Conservation (phyloP, 2,113 vertebrate genomes). For the Mohoua ochrocephala region DNA sequence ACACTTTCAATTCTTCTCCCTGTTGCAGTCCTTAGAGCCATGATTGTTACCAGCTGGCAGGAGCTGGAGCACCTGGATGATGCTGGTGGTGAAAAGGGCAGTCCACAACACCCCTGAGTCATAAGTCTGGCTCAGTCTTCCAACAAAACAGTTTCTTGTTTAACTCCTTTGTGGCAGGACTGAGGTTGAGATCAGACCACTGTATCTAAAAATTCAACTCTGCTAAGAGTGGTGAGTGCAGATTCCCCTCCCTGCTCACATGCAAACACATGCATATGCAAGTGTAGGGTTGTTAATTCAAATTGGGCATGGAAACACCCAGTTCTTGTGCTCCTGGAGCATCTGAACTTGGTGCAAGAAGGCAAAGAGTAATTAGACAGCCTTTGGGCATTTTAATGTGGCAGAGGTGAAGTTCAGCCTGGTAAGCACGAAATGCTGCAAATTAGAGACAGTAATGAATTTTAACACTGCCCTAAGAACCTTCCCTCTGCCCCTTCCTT, state of each 20-base stretch:
- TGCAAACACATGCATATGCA: background rate
- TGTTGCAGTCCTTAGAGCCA: fast-evolving
- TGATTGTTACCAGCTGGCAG: background rate
- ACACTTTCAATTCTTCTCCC: background rate
- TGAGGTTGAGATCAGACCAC: background rate
- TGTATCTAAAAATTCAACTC: background rate
- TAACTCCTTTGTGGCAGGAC: background rate
- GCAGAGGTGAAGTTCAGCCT: background rate
- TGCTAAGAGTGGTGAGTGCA: background rate
- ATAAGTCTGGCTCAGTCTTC: background rate
- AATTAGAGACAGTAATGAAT: background rate
- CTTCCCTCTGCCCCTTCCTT: background rate
- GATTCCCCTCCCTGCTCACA: background rate
- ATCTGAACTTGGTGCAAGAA: background rate
- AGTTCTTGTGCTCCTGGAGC: background rate
- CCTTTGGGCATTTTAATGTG: background rate
- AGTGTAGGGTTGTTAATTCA: background rate
- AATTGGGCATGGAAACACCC: background rate
- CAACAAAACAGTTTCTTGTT: background rate
- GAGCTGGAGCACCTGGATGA: background rate
- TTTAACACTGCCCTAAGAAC: background rate
- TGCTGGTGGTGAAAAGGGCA: background rate
- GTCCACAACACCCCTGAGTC: background rate
- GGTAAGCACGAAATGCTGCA: background rate
- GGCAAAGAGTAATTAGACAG: background rate